Conservation (phyloP, 2,113 vertebrate genomes). For the Sturnira hondurensis region DNA sequence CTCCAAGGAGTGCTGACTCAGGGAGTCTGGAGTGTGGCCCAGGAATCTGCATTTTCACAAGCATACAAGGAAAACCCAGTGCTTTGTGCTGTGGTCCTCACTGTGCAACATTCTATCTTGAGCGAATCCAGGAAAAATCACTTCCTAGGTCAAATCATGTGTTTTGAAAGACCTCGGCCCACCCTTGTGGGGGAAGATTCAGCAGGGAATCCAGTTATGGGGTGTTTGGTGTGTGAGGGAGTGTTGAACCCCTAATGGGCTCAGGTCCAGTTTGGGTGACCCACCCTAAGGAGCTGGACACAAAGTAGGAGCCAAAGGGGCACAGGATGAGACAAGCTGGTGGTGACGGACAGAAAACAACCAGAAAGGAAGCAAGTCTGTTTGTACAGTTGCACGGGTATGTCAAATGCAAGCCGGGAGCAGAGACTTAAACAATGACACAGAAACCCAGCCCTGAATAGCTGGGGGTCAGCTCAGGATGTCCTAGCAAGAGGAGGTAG, state of each 20-base stretch:
- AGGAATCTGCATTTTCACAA: not conserved
- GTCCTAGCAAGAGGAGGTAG: not conserved
- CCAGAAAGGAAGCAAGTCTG: no score
- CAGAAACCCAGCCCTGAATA: fast-evolving
- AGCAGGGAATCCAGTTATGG: not conserved
- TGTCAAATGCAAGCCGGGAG: not conserved
- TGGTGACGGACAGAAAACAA: not conserved
- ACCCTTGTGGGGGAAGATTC: not conserved
- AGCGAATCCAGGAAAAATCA: not conserved
- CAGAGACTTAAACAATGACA: not conserved
- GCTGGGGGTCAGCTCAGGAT: not conserved
- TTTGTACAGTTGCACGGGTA: fast-evolving
- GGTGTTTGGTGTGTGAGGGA: not conserved
- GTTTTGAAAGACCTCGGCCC: not conserved
- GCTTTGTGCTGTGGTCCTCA: not conserved
- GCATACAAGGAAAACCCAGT: not conserved
- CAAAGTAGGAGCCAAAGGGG: not conserved
- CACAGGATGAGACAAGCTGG: fast-evolving
- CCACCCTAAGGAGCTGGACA: not conserved
- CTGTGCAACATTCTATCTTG: not conserved
- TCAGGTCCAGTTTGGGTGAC: not conserved
- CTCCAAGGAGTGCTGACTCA: not conserved
- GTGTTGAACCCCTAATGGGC: not conserved
- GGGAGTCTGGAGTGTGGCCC: not conserved
- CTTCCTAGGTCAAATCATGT: not conserved